A percentile compares a stretch with the other conserved stretches of the same genome.
These are phyloP conservation scores for Cantharis nigra DNA, from an alignment of 2,888 invertebrate genomes.

Conservation along the genomic window DNA sequence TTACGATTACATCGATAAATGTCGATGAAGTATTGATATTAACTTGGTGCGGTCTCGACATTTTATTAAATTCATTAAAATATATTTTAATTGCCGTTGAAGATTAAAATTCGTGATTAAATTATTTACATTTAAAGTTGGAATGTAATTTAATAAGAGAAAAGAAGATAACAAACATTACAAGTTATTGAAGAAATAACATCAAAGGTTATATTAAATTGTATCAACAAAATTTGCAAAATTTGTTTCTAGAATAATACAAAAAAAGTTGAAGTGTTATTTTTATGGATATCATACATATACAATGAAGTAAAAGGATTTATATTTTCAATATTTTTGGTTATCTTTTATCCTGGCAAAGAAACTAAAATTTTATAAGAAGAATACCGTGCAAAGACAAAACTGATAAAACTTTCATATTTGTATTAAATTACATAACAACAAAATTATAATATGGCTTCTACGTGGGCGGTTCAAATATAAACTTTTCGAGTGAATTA, in stretches of 20 bases:
- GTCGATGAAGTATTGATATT: too few species aligned
- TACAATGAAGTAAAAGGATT: neutral
- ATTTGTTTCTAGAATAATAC: neutral
- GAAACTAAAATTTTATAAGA: neutral
- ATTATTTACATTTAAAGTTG: neutral
- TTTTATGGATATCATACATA: constrained; percentile 2
- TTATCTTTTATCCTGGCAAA: neutral
- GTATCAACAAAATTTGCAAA: neutral
- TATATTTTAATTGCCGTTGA: neutral
- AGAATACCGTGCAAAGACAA: neutral
- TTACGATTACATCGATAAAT: too few species aligned
- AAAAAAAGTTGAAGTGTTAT: neutral
- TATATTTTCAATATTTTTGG: constrained; percentile 1
- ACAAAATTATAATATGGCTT: neutral
- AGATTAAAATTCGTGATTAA: neutral
- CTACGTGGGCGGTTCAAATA: neutral
- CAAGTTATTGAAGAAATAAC: neutral
- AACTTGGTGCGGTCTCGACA: neutral
- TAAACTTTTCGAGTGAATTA: neutral
- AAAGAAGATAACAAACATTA: neutral
- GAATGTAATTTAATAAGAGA: neutral
- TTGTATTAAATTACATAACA: neutral
- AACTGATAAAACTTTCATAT: neutral
- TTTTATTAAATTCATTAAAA: neutral
- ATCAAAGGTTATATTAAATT: neutral